Evolutionary conservation across 30 jellyfish, hydroid and myxozoan genomes (phyloP).

Genomic region (Phacellophora camtschatica): DNA sequence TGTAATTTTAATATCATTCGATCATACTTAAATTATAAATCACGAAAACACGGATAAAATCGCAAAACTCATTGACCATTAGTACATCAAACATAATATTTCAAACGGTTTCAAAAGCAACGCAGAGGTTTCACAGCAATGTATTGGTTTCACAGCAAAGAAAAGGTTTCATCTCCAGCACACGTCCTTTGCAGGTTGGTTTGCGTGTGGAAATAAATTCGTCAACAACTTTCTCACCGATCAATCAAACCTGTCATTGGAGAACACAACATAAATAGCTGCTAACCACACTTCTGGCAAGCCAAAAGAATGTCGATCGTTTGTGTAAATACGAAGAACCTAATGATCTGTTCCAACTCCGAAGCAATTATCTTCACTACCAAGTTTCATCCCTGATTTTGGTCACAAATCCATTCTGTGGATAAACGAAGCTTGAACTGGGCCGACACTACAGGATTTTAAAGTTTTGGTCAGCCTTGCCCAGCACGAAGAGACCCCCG

Average conservation of each 20-base stretch:
- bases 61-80: conserved; percentile 5
- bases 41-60: background rate
- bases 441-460: conserved; percentile 79
- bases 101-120: conserved; percentile 36
- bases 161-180: conserved; percentile 14
- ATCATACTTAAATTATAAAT: conserved; percentile 23
- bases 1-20: conserved; percentile 60
- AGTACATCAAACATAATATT: background rate
- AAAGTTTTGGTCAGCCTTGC: conserved; percentile 74
- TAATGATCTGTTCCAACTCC: conserved; percentile 20
- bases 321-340: conserved; percentile 21
- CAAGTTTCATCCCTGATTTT: conserved; percentile 36
- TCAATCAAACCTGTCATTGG: conserved; percentile 76
- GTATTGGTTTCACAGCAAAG: conserved; percentile 51
- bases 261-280: conserved; percentile 64
- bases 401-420: conserved; percentile 29
- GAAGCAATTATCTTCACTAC: conserved; percentile 30
- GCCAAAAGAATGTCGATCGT: conserved; percentile 33
- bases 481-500: conserved; percentile 94
- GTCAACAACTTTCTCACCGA: conserved; percentile 77
- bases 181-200: conserved; percentile 68
- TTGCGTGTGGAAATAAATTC: conserved; percentile 72
- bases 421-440: conserved; percentile 36
- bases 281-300: conserved; percentile 73
- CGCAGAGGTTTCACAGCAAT: conserved; percentile 27